These are phyloP conservation scores for Zaprionus obscuricornis DNA, from an alignment of 2,888 invertebrate species.

Conservation along the genomic window DNA sequence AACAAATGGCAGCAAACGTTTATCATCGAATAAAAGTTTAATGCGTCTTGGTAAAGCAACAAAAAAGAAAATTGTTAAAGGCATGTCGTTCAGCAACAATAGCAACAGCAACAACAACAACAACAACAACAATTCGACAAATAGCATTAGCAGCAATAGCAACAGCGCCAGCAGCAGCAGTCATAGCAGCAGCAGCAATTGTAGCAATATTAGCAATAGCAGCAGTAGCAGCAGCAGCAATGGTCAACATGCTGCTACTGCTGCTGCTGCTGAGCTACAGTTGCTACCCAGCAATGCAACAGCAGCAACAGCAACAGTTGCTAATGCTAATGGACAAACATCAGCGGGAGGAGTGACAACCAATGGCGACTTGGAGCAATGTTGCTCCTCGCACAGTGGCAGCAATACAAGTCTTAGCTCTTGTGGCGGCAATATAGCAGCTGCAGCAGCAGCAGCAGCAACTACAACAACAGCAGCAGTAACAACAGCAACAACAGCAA, in stretches of 20 bases:
- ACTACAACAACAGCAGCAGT: neutral
- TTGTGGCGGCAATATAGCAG: conserved; percentile 47
- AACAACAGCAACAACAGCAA: neutral
- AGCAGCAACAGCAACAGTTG: neutral
- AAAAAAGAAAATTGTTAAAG: conserved; percentile 82
- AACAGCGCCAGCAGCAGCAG: neutral
- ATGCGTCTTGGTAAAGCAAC: conserved; percentile 82
- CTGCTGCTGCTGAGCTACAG: conserved; percentile 34
- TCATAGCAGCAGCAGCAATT: neutral
- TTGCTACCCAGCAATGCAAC: conserved; percentile 2
- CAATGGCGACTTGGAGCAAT: too few relatives aligned
- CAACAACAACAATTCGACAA: neutral
- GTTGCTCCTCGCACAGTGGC: too few relatives aligned
- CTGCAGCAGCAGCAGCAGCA: neutral
- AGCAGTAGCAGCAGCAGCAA: neutral
- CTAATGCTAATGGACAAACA: neutral
- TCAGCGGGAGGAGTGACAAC: too few relatives aligned
- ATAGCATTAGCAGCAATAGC: neutral
- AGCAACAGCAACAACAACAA: neutral
- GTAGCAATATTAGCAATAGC: conserved; percentile 9
- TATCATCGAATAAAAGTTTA: conserved; percentile 78
- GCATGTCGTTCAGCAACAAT: conserved; percentile 76
- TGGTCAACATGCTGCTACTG: conserved; percentile 49
- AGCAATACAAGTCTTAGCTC: conserved; percentile 67
- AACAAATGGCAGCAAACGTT: conserved; percentile 56